Base-by-base conservation (phyloP, 2,113 vertebrate species). In the Cololabis saira region DNA sequence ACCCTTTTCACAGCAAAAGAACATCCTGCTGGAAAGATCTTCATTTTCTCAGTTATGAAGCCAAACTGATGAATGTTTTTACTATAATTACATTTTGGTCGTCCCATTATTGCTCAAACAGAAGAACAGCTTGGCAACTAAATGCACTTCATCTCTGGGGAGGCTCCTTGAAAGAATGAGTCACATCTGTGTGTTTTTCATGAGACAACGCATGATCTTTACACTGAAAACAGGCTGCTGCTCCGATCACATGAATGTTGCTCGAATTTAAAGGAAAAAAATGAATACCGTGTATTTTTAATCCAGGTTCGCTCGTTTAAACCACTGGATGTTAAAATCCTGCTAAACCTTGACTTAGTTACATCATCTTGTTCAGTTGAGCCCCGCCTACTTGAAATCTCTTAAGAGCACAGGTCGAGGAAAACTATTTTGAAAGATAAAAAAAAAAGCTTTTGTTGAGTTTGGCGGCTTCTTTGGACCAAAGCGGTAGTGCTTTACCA, bases 41-140 rank as follows among this genome's bases (percentile, higher is more conserved):
- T 82, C 16, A 73, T 85, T 73, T 78, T 71, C 74, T 69, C 68
- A 76, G 54, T 67, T 55, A 68, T 12, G 43, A 55, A 64, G 49
- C 56, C 52, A 65, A 66, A 42, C 43, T 76, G 66, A 78, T 75
- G 60, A 81, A 54, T 80, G 67, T 78, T 82, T 80, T 76, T 56
- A 67, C 55, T 60, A 33, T 85, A 67, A 80, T 88, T 82, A 84
- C 43, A 74, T 73, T 59, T 51, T 8, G 61, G 24, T 52, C 55
- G 50, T 48, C 63, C 61, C 60, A 49, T 80, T 66, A 61, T 69
- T 71, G 80, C 50, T 67, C 40, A 16, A 76, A 62, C 60, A 72
- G 41, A 42, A 74, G 54, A 76, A 71, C 55, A 74, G 77, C 61
- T 74, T 58, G 42, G 54, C 43, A 77, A 44, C 57, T 67, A 55